phyloP scores from a whole-genome alignment of 2,113 vertebrate species.

The Chloebia gouldiae region DNA sequence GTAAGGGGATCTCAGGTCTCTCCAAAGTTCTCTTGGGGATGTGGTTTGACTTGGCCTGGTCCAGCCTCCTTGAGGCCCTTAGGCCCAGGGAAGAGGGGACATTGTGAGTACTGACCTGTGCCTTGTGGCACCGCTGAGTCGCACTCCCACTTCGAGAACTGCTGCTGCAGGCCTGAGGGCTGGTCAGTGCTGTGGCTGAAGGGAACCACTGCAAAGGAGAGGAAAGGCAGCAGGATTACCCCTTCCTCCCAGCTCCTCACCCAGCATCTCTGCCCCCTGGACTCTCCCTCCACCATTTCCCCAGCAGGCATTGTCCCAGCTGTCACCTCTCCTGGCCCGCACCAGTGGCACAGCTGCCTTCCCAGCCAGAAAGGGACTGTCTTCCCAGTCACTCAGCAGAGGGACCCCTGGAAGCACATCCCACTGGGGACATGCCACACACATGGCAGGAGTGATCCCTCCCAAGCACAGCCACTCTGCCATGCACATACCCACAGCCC shows the following conservation, averaged over 20 bases:
- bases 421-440: neutral
- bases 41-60: neutral
- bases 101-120: neutral
- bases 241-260: neutral
- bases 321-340: neutral
- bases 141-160: neutral
- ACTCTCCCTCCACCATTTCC: neutral
- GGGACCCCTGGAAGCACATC: neutral
- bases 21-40: too few relatives aligned
- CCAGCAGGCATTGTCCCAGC: neutral
- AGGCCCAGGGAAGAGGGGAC: neutral
- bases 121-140: fast-evolving
- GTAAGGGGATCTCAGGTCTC: too few relatives aligned
- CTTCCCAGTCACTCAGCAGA: neutral
- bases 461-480: neutral
- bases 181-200: neutral
- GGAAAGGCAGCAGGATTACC: neutral
- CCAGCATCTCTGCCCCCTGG: neutral
- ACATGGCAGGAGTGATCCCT: neutral
- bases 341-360: neutral
- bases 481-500: neutral
- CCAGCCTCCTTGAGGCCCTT: neutral
- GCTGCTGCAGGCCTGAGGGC: neutral
- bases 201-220: neutral
- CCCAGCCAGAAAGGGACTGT: neutral